phyloP scores from a whole-genome alignment of 2,797 vertebrate species.

The Poeciliopsis turneri region DNA sequence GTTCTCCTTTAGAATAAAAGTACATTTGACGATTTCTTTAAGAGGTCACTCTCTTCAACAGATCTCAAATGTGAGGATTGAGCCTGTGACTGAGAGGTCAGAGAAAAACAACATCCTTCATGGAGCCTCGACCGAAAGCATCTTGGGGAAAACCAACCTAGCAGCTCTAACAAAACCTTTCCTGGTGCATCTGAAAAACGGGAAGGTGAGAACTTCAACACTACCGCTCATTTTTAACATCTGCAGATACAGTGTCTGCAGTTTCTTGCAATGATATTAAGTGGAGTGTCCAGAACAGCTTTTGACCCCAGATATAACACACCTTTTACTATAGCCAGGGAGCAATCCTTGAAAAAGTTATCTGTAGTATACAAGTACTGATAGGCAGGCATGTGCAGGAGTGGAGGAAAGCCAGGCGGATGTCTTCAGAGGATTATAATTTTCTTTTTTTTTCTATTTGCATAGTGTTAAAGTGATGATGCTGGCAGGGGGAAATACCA shows the following conservation, averaged over 20 bases:
- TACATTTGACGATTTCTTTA: background rate
- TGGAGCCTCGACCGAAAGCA: constrained; percentile 79
- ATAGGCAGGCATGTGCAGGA: background rate
- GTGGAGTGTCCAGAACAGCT: background rate
- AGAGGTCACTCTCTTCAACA: constrained; percentile 54
- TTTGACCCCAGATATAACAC: background rate
- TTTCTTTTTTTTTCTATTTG: background rate
- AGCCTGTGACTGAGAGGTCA: constrained; percentile 79
- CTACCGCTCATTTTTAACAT: background rate
- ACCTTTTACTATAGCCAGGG: background rate
- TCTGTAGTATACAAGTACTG: background rate
- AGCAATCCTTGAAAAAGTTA: background rate
- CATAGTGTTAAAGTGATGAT: constrained; percentile 53
- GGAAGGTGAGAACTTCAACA: constrained; percentile 85
- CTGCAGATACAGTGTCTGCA: background rate
- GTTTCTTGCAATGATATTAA: background rate
- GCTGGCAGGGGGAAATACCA: constrained; percentile 60
- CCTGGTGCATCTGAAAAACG: constrained; percentile 86
- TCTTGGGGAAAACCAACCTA: constrained; percentile 83
- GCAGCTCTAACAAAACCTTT: constrained; percentile 87
- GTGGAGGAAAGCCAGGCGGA: background rate
- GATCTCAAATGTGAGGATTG: constrained; percentile 88
- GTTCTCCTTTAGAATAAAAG: background rate
- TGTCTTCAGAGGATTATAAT: background rate
- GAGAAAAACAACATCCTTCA: constrained; percentile 86